Evolutionary conservation across 2,113 vertebrate species (phyloP).

Genomic region (Xenus cinereus): DNA sequence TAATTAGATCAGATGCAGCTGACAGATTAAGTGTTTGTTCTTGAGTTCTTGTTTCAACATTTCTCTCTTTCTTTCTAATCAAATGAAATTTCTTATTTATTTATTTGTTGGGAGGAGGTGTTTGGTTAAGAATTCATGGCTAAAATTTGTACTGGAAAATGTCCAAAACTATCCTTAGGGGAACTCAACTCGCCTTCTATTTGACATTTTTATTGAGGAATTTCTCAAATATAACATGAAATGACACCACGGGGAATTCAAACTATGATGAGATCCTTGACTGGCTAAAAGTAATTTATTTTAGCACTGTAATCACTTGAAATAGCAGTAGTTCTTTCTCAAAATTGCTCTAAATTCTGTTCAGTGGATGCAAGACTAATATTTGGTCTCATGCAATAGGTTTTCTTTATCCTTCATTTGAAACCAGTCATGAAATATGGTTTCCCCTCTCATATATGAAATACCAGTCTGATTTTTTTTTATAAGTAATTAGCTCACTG

Average conservation of each 20-base stretch:
- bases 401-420: slow-evolving; percentile 60
- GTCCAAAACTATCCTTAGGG: slow-evolving; percentile 62
- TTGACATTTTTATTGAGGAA: slow-evolving; percentile 81
- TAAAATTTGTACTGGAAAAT: slow-evolving; percentile 64
- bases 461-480: background rate
- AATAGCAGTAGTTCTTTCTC: slow-evolving; percentile 61
- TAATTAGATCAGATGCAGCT: background rate
- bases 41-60: background rate
- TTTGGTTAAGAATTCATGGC: slow-evolving; percentile 65
- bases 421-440: slow-evolving; percentile 43
- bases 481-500: slow-evolving; percentile 5
- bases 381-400: slow-evolving; percentile 54
- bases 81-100: slow-evolving; percentile 8
- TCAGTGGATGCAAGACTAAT: slow-evolving; percentile 34
- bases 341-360: slow-evolving; percentile 58
- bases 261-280: slow-evolving; percentile 50
- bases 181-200: slow-evolving; percentile 58
- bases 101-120: background rate
- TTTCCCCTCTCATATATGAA: background rate
- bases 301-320: slow-evolving; percentile 55
- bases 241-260: slow-evolving; percentile 68
- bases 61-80: background rate
- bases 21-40: background rate
- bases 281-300: slow-evolving; percentile 56
- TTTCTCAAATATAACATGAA: slow-evolving; percentile 79